These are phyloP conservation scores for Yponomeuta plumbellus DNA, from an alignment of 2,888 invertebrate genomes.

Conservation along the genomic window DNA sequence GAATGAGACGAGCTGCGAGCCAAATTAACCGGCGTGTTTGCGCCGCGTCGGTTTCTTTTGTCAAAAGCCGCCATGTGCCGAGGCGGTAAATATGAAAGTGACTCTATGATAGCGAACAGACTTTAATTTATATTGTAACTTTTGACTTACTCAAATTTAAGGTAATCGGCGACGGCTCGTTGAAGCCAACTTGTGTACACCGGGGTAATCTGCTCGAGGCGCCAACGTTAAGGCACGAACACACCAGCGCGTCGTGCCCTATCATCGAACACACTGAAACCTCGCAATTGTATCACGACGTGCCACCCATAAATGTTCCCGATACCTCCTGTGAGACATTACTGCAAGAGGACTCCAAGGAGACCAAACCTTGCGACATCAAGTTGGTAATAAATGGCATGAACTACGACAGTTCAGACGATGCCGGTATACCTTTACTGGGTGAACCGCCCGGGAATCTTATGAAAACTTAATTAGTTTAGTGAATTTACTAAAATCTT, in stretches of 20 bases:
- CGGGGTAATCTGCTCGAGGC: constrained; percentile 68
- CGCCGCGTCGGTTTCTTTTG: too few relatives aligned
- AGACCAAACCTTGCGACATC: constrained; percentile 43
- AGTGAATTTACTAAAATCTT: not conserved
- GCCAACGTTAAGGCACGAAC: constrained; percentile 64
- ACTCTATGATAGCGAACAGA: too few relatives aligned
- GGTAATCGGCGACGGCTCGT: constrained; percentile 77
- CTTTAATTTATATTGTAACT: too few relatives aligned
- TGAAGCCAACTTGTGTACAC: constrained; percentile 60
- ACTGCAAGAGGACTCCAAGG: constrained; percentile 21
- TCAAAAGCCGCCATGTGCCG: too few relatives aligned
- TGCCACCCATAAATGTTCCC: not conserved
- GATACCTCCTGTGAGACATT: constrained; percentile 20
- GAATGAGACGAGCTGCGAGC: too few relatives aligned
- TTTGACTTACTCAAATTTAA: constrained; percentile 32
- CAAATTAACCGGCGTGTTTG: too few relatives aligned
- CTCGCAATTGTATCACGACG: constrained; percentile 22
- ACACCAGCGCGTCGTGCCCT: constrained; percentile 82
- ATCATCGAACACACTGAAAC: constrained; percentile 78
- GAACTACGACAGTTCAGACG: constrained; percentile 43
- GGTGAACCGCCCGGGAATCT: constrained; percentile 45
- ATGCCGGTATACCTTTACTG: constrained; percentile 58
- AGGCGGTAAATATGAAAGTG: too few relatives aligned
- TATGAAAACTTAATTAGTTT: constrained; percentile 24
- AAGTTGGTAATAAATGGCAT: constrained; percentile 62